Evolutionary conservation across 2,888 invertebrate species (phyloP).

Genomic region (Actias luna): DNA sequence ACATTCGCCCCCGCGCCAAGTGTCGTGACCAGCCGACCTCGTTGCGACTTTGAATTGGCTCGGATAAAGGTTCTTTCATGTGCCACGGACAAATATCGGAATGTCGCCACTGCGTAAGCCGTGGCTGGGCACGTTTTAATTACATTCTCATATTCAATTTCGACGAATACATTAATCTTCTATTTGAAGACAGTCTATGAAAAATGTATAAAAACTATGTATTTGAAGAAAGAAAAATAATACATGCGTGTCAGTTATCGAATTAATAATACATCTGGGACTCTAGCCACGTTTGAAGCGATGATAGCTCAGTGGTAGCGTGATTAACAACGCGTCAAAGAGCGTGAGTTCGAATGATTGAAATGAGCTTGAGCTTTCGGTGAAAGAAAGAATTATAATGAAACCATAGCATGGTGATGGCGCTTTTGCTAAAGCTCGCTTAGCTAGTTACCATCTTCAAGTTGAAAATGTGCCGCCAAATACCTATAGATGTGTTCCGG

Average conservation of each 20-base stretch:
- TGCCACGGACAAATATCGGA: constrained; percentile 14
- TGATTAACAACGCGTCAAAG: too few species aligned
- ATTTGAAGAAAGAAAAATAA: neutral
- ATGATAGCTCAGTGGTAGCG: too few species aligned
- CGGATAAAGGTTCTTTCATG: constrained; percentile 6
- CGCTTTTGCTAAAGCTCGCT: too few species aligned
- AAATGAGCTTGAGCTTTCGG: too few species aligned
- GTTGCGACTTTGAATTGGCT: constrained; percentile 35
- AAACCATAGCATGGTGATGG: too few species aligned
- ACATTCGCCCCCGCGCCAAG: constrained; percentile 26
- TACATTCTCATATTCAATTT: neutral
- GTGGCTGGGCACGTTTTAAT: neutral
- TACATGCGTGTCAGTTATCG: neutral
- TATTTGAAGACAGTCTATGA: neutral
- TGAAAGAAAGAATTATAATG: too few species aligned
- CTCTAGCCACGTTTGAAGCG: too few species aligned
- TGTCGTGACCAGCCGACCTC: constrained; percentile 47
- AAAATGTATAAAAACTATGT: neutral
- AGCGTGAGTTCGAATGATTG: too few species aligned
- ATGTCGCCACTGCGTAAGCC: constrained; percentile 11
- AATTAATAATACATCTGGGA: too few species aligned
- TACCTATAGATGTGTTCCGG: too few species aligned
- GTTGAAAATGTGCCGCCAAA: too few species aligned
- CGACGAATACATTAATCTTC: neutral
- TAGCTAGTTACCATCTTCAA: too few species aligned